phyloP scores from a whole-genome alignment of 2,888 invertebrate genomes.

The Phyto melanocephala region DNA sequence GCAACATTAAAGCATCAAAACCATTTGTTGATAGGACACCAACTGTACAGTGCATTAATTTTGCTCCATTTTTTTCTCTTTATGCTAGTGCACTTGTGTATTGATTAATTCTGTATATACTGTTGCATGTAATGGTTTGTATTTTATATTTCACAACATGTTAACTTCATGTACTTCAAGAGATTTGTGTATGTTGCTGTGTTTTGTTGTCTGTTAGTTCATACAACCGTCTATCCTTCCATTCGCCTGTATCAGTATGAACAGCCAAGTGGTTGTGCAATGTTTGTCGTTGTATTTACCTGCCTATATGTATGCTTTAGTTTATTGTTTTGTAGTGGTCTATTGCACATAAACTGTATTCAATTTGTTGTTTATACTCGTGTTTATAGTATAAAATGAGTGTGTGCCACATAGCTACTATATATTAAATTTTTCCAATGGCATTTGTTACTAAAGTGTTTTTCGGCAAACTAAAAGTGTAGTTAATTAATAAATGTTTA shows the following conservation, averaged over 20 bases:
- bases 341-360: slow-evolving; percentile 22
- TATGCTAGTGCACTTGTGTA: not conserved
- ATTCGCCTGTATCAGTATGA: not conserved
- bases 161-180: not conserved
- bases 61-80: not conserved
- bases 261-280: not conserved
- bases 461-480: slow-evolving; percentile 24
- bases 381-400: not conserved
- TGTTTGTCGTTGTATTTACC: not conserved
- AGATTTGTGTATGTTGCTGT: not conserved
- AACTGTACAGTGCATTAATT: not conserved
- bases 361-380: slow-evolving; percentile 19
- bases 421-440: not conserved
- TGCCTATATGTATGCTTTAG: slow-evolving; percentile 26
- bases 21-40: not conserved
- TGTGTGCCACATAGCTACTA: not conserved
- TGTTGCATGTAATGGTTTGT: slow-evolving; percentile 6
- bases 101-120: not conserved
- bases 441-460: slow-evolving; percentile 19
- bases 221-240: too few relatives aligned
- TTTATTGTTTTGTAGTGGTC: slow-evolving; percentile 31
- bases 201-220: not conserved
- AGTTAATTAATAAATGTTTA: slow-evolving; percentile 28
- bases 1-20: not conserved
- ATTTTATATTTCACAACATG: not conserved